Evolutionary conservation across 2,888 invertebrate species (phyloP).

Genomic region (Synergus gifuensis): DNA sequence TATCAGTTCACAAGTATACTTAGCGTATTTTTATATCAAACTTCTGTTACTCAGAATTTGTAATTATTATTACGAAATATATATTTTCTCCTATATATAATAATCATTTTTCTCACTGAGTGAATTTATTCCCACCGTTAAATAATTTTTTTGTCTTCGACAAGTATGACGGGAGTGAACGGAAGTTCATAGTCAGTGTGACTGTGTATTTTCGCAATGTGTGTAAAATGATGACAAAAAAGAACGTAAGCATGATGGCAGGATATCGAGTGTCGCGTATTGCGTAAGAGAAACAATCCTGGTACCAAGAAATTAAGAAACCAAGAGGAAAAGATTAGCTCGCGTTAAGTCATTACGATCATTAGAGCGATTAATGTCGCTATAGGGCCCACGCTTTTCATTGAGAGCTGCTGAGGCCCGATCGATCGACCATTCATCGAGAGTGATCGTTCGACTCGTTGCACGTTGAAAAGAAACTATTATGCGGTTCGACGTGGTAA

Average conservation of each 20-base stretch:
- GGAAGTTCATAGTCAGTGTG: neutral
- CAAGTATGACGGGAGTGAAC: neutral
- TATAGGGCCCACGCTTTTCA: neutral
- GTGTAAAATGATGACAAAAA: neutral
- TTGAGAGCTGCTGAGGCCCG: slow-evolving; percentile 6
- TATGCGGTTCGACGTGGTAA: neutral
- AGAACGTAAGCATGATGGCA: neutral
- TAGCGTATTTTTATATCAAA: neutral
- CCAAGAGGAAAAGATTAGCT: slow-evolving; percentile 6
- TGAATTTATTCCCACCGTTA: neutral
- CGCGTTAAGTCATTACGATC: slow-evolving; percentile 17
- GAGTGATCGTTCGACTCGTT: neutral
- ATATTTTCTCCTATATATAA: neutral
- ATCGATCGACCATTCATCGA: neutral
- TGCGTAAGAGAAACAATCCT: neutral
- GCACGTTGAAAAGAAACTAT: neutral
- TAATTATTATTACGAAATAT: neutral
- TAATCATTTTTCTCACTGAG: neutral
- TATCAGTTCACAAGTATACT: neutral
- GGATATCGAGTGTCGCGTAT: neutral
- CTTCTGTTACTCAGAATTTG: neutral
- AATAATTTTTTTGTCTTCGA: neutral
- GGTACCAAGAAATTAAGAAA: neutral
- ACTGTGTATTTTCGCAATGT: neutral
- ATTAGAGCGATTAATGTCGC: slow-evolving; percentile 18